Base-by-base conservation (phyloP, 1,140 invertebrate genomes). In the Leptinotarsa lineolata region DNA sequence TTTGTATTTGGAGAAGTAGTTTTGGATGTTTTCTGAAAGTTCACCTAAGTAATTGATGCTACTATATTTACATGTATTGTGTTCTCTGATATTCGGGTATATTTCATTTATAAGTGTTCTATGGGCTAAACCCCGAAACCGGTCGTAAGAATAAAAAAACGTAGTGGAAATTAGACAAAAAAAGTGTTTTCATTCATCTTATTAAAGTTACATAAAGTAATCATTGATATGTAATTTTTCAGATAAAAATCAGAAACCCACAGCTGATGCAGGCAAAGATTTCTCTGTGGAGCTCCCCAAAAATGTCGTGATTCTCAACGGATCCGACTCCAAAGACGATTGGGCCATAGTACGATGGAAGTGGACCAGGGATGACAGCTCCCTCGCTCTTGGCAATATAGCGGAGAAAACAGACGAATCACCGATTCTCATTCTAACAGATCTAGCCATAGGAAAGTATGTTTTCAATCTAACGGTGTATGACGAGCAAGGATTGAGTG, bases 221-320 rank as follows among this genome's bases (percentile, higher is more conserved):
- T 59, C 13, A 59, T 59, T 59, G 58, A n/a, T 16, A n/a, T 59
- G 13, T 2, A 59, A 59, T 24, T 21, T 77, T 81, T 54, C 78
- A 96, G 95, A 95, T 86, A 92, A 93, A 84, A 98, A 98, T 86
- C 91, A 92, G 24, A 88, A 93, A 8, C 96, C 96, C 0, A 91
- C 92, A 82, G 95, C 95, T 1, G 92, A 95, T 83, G 95, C 93
- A 21, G 96, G 95, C 24, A 93, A 92, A 1, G 93, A 96, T 85
- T 89, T 92, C 80, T 91, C 91, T 44, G 86, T 97, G 1, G 87
- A 90, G 8, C 84, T 96, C 13, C 96, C 96, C 0, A 83, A 91
- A 2, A 90, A 89, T 21, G 89, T 93, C 8, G 87, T 97, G 1
- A 87, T 91, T 45, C 86, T 98, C 30, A 96, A 98, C 86, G 96